Percentiles rank a stretch among this genome's conserved stretches.
phyloP scores from a whole-genome alignment of 2,113 vertebrate species.

The Pitta sordida region DNA sequence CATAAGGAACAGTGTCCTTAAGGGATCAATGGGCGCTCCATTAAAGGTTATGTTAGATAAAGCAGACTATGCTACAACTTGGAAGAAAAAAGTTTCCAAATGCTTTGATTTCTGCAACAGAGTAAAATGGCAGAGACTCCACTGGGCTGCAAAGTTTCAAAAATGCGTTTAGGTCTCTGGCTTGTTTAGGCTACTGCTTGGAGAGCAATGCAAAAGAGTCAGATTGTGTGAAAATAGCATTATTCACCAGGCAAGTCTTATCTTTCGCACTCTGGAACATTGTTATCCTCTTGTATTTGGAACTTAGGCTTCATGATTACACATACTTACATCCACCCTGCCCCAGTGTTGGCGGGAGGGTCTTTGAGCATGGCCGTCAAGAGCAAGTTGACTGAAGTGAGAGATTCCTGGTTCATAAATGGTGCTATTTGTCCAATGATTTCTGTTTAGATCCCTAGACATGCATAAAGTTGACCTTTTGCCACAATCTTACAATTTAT shows the following conservation, averaged over 20 bases:
- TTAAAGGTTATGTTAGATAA: constrained; percentile 1
- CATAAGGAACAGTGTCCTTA: not conserved
- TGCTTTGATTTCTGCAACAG: not conserved
- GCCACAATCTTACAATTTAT: not conserved
- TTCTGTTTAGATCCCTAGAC: not conserved
- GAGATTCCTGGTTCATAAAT: not conserved
- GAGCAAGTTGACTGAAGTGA: not conserved
- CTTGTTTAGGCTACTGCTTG: not conserved
- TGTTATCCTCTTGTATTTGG: not conserved
- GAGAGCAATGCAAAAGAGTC: not conserved
- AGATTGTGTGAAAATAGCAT: not conserved
- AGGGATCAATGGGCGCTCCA: not conserved
- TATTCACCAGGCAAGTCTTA: not conserved
- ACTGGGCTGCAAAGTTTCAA: not conserved
- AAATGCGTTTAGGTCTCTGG: not conserved
- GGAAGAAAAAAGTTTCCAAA: not conserved
- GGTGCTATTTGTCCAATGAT: not conserved
- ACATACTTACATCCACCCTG: not conserved
- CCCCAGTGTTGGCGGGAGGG: not conserved
- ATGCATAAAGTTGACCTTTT: not conserved
- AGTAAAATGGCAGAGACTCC: not conserved
- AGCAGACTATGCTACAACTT: not conserved
- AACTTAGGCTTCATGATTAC: not conserved
- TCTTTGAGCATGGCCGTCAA: not conserved
- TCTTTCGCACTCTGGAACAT: not conserved